Base-by-base conservation (phyloP, 1,140 invertebrate species). In the Pseudomyrmex gracilis region DNA sequence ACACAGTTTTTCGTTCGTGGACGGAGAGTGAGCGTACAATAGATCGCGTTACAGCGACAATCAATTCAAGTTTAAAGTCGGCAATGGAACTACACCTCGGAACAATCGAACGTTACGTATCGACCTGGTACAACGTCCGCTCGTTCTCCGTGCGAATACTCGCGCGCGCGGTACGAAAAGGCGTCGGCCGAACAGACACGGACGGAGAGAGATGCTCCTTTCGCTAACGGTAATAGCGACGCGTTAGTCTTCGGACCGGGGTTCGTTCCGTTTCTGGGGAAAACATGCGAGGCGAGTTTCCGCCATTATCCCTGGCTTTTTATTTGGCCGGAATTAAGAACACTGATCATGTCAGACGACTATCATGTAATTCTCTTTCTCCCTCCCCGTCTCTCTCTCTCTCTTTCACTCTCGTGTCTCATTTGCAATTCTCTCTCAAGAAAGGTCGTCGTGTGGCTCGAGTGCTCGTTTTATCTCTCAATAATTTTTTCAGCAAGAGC, bases 41-140 rank as follows among this genome's bases (percentile, higher is more conserved):
- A 49, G 76, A 80, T 80, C 53, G 76, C 53, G 76, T n/a, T 80
- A 43, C 76, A 70, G 55, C 53, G 66, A 80, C 76, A 49, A 80
- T 80, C 76, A 49, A 71, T 80, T 71, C 53, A 58, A 80, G 66
- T 80, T 80, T 80, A 70, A 80, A 80, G 55, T 80, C 66, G 66
- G 34, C 58, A 17, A 22, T 10, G 43, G 10, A 51, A 51, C 49
- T 34, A 34, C 64, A 55, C 20, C 67, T 47, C 53, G 53, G 20
- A 71, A 71, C 22, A 70, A 24, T 8, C 76, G 76, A 71, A 80
- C 47, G 76, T 80, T 80, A 80, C 76, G 49, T 60, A 71, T 77
- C 22, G 66, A 45, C 15, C 15, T 49, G 34, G 34, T 34, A 34
- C 34, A 34, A 34, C 53, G 64, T 70, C 51, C 66, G 58, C 12